These are phyloP conservation scores for Sorex maritimensis DNA, from an alignment of 2,797 vertebrate genomes.

Conservation along the genomic window DNA sequence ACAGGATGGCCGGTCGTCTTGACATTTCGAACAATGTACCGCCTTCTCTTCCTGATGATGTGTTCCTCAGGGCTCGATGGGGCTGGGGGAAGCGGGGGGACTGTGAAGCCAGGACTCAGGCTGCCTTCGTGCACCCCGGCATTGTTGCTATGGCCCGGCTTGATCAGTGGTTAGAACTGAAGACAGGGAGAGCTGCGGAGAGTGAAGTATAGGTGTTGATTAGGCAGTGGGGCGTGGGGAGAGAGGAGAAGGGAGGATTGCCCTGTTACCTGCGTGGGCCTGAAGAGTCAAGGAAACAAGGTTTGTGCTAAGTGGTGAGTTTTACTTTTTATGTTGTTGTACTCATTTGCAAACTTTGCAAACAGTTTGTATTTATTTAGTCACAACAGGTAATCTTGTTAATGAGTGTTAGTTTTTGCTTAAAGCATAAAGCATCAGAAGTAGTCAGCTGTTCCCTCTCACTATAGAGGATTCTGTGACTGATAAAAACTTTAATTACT, in stretches of 20 bases:
- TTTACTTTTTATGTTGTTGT: constrained; percentile 81
- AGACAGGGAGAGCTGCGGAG: constrained; percentile 56
- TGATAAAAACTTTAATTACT: constrained; percentile 86
- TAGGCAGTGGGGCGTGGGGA: constrained; percentile 47
- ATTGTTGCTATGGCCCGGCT: constrained; percentile 54
- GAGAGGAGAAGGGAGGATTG: constrained; percentile 44
- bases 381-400: constrained; percentile 91
- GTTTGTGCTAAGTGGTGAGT: constrained; percentile 79
- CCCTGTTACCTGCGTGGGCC: not conserved
- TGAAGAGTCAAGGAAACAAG: constrained; percentile 65
- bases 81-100: not conserved
- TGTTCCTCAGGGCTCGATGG: constrained; percentile 9
- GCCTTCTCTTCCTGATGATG: constrained; percentile 50
- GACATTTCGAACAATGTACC: constrained; percentile 66
- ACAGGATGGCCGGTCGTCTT: constrained; percentile 65
- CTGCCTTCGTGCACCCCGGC: constrained; percentile 46
- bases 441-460: constrained; percentile 83
- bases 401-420: constrained; percentile 90
- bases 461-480: constrained; percentile 84
- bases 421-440: constrained; percentile 88
- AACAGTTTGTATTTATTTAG: constrained; percentile 88
- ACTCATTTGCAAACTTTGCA: constrained; percentile 85
- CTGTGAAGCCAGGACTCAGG: constrained; percentile 59
- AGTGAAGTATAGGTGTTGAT: constrained; percentile 75
- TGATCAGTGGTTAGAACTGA: constrained; percentile 62